These are phyloP conservation scores for Gadopsis marmoratus DNA, from an alignment of 2,797 vertebrate genomes.

Conservation along the genomic window DNA sequence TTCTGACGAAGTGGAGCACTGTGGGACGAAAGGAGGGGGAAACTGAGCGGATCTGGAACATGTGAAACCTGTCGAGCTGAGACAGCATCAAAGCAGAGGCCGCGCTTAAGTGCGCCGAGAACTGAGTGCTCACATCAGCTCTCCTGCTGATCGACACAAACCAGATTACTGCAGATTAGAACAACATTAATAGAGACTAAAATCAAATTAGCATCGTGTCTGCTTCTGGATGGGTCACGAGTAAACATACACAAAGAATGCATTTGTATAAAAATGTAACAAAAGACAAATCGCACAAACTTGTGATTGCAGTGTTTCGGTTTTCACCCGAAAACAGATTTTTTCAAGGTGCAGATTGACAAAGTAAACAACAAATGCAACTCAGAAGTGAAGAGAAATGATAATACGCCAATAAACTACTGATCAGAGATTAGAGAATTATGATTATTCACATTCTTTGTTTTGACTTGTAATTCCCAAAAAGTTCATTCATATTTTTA, in stretches of 20 bases:
- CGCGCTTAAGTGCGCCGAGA: conserved; percentile 45
- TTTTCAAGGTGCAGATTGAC: background rate
- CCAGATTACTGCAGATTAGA: conserved; percentile 67
- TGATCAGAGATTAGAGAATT: background rate
- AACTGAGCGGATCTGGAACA: conserved; percentile 3
- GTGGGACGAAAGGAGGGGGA: conserved; percentile 15
- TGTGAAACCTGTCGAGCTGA: conserved; percentile 34
- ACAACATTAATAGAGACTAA: conserved; percentile 45
- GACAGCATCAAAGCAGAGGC: conserved; percentile 23
- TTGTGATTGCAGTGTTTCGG: background rate
- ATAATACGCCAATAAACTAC: background rate
- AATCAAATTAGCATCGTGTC: conserved; percentile 57
- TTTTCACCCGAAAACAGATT: background rate
- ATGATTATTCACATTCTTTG: background rate
- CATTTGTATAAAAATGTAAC: background rate
- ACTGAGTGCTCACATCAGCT: conserved; percentile 70
- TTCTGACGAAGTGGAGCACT: conserved; percentile 16
- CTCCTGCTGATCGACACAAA: conserved; percentile 67
- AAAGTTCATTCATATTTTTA: no score
- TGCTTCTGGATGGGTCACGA: conserved; percentile 30
- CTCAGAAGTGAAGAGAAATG: background rate
- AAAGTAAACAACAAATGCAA: background rate
- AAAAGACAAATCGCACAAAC: background rate
- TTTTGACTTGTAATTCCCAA: no score
- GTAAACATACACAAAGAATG: conserved; percentile 15